Percentiles rank a stretch among this genome's conserved stretches.
Conservation (phyloP, 2,888 invertebrate species). For the Drosophila nigricruria region DNA sequence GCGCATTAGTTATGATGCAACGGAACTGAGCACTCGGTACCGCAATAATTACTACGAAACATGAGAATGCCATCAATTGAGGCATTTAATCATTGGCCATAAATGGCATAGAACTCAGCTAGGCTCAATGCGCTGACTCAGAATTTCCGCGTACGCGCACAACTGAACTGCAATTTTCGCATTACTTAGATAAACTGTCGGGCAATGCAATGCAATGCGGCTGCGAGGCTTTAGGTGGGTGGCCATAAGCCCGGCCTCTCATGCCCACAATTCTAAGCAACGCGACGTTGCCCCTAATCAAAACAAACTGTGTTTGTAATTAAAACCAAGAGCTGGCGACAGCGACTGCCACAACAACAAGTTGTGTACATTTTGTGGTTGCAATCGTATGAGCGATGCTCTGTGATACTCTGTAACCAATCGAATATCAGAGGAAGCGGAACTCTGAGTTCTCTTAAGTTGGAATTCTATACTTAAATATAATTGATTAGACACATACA, state of each 20-base stretch:
- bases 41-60: constrained; percentile 41
- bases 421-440: too few species aligned
- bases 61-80: constrained; percentile 65
- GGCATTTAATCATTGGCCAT: constrained; percentile 60
- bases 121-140: constrained; percentile 50
- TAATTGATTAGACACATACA: not conserved
- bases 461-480: not conserved
- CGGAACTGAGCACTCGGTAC: constrained; percentile 32
- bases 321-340: constrained; percentile 54
- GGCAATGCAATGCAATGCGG: constrained; percentile 33
- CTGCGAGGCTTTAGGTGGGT: constrained; percentile 48
- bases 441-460: not conserved
- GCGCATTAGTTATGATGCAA: constrained; percentile 33
- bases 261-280: constrained; percentile 48
- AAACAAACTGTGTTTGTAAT: constrained; percentile 69
- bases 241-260: constrained; percentile 31
- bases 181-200: constrained; percentile 54
- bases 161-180: constrained; percentile 56
- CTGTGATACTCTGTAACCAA: not conserved
- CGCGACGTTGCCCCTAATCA: constrained; percentile 59
- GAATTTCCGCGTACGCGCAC: constrained; percentile 50
- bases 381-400: too few species aligned
- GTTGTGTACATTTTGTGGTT: not conserved
- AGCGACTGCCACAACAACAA: constrained; percentile 16
- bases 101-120: constrained; percentile 41